Conservation (phyloP, 2,797 vertebrate genomes). For the Lycodopsis pacificus region DNA sequence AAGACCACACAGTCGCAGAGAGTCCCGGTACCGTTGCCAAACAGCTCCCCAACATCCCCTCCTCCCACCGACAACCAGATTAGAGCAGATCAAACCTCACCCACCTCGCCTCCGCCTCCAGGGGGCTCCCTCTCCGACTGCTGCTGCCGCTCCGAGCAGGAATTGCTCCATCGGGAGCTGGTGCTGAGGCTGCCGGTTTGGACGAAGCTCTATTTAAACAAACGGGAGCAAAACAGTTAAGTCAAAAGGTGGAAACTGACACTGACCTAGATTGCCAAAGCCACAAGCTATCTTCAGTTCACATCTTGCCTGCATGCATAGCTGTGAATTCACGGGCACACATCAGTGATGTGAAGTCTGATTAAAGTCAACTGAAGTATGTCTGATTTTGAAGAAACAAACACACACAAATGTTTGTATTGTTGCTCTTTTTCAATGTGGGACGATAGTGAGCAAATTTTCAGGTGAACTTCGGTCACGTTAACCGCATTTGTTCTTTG, state of each 20-base stretch:
- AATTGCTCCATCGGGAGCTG: neutral
- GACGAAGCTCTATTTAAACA: conserved; percentile 58
- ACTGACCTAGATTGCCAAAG: conserved; percentile 79
- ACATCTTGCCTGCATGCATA: conserved; percentile 31
- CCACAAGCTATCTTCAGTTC: conserved; percentile 65
- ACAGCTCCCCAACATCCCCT: conserved; percentile 48
- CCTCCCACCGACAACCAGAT: conserved; percentile 54
- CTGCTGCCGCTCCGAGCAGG: conserved; percentile 5
- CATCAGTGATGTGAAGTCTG: neutral
- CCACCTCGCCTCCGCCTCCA: conserved; percentile 51
- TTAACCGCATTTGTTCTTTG: conserved; percentile 4
- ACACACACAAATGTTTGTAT: neutral
- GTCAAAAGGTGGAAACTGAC: conserved; percentile 59
- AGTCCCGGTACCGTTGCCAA: conserved; percentile 59
- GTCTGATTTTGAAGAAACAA: neutral
- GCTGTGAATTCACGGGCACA: conserved; percentile 29
- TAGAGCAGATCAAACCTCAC: conserved; percentile 42
- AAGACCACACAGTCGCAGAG: conserved; percentile 64
- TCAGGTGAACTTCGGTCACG: neutral
- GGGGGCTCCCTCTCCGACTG: conserved; percentile 39
- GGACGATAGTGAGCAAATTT: neutral
- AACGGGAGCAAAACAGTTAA: conserved; percentile 62
- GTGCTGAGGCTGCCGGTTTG: conserved; percentile 28
- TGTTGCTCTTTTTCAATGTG: neutral
- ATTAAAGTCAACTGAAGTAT: neutral